These are phyloP conservation scores for Heteractis magnifica DNA, from an alignment of 92 coral and sea anemone species.

Conservation along the genomic window DNA sequence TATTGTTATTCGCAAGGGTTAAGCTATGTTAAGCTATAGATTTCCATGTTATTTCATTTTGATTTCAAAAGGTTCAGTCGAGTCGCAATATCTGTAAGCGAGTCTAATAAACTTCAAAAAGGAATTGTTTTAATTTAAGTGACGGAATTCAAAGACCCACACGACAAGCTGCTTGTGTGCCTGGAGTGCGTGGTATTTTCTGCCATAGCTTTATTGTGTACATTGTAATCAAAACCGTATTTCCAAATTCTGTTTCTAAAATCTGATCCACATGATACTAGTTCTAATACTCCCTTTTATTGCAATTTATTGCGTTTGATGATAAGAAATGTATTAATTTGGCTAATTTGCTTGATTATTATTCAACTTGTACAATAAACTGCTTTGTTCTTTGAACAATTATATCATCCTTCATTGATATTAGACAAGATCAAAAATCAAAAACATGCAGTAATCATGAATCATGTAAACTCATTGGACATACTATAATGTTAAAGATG, in stretches of 20 bases:
- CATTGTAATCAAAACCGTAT: constrained; percentile 3
- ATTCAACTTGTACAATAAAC: not conserved
- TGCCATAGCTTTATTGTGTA: not conserved
- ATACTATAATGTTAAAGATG: no score
- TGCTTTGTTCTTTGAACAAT: not conserved
- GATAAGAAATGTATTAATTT: not conserved
- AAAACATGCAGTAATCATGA: no score
- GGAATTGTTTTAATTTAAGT: not conserved
- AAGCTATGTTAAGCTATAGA: constrained; percentile 13
- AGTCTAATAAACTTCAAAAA: no score
- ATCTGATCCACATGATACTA: not conserved
- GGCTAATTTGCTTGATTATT: not conserved
- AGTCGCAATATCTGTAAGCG: no score
- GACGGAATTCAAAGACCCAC: not conserved
- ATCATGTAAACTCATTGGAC: not conserved
- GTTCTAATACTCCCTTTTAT: not conserved
- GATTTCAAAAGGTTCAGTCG: not conserved
- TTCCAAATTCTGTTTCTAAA: not conserved
- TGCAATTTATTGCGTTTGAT: not conserved
- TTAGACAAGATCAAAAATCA: no score
- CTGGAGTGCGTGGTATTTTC: constrained; percentile 1
- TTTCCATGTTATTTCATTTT: not conserved
- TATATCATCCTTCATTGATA: not conserved
- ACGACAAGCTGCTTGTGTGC: not conserved
- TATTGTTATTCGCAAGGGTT: not conserved